These are phyloP conservation scores for Thereva unica DNA, from an alignment of 2,888 invertebrate genomes.

Conservation along the genomic window DNA sequence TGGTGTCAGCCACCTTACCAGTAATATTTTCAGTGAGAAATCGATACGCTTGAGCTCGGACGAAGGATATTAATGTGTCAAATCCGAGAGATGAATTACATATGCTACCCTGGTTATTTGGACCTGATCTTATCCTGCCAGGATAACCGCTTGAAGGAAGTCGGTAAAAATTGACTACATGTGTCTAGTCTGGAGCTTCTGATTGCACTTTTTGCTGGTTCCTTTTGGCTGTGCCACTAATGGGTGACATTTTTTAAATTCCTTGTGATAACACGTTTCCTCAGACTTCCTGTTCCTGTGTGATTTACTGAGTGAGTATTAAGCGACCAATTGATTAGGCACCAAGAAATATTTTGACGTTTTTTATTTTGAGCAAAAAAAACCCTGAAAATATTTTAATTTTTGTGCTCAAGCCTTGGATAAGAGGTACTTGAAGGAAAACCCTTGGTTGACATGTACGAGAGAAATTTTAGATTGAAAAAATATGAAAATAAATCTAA, in stretches of 20 bases:
- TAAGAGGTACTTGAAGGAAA: too few relatives aligned
- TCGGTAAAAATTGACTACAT: conserved; percentile 11
- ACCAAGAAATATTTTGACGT: too few relatives aligned
- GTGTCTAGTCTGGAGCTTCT: conserved; percentile 2
- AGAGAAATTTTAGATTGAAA: too few relatives aligned
- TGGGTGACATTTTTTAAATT: conserved; percentile 3
- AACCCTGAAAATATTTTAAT: too few relatives aligned
- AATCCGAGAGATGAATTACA: conserved; percentile 31
- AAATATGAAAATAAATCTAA: too few relatives aligned
- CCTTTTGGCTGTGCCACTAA: too few relatives aligned
- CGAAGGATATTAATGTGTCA: conserved; percentile 34
- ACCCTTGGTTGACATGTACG: too few relatives aligned
- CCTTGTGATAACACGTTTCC: conserved; percentile 1
- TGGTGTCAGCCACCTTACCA: conserved; percentile 4
- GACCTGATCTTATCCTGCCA: conserved; percentile 22
- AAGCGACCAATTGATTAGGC: too few relatives aligned
- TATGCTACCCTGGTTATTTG: conserved; percentile 16
- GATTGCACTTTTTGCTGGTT: conserved; percentile 9
- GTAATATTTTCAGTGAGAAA: conserved; percentile 10
- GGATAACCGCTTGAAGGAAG: conserved; percentile 3
- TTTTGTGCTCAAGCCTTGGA: too few relatives aligned
- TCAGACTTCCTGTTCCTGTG: not conserved
- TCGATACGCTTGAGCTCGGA: conserved; percentile 29
- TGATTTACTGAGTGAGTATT: not conserved
- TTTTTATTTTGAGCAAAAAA: too few relatives aligned